Base-by-base conservation (phyloP, 2,797 vertebrate species). In the Acanthornis magna region DNA sequence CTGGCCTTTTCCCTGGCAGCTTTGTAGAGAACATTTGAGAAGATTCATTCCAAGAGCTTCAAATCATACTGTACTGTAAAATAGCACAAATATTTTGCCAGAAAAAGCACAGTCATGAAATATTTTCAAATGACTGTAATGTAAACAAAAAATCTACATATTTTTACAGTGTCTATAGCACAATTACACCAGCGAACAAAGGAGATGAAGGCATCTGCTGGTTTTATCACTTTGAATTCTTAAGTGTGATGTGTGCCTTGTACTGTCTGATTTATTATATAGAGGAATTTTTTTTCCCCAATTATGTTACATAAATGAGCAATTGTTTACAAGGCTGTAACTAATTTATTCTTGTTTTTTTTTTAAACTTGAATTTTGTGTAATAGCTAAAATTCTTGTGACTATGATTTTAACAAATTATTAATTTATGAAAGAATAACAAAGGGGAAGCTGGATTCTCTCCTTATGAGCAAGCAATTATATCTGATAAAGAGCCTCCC, bases 1-100 rank as follows among this genome's bases (percentile, higher is more conserved):
- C 99, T 2, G 99, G 99, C 48, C 98, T 99, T 88, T 99, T 99
- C 95, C 99, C 99, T 0, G 99, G 99, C 96, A 99, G 99, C 98
- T 99, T 99, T 74, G 99, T 99, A 54, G 99, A 99, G 97, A 99
- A 98, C 97, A 98, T 99, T 97, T 99, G 97, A 99, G 96, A 91
- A 95, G 88, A 89, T 58, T n/a, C 38, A 78, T 92, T n/a, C 55
- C 48, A 78, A 79, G 91, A 91, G 63, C 88, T 81, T 91, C n/a
- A 84, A 26, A 63, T 92, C 85, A 47, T 80, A 66, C 79, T 89
- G 91, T 93, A 94, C 93, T 85, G 77, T 88, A 85, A 92, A 96
- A 93, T 48, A 97, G 97, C 97, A 98, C 98, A 98, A 98, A 77
- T 93, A 88, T 65, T 91, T 93, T 96, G 81, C 75, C 55, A 75